Percentiles rank a stretch among this genome's conserved stretches.
phyloP scores from a whole-genome alignment of 2,888 invertebrate genomes.

The Ophion obscuratus region DNA sequence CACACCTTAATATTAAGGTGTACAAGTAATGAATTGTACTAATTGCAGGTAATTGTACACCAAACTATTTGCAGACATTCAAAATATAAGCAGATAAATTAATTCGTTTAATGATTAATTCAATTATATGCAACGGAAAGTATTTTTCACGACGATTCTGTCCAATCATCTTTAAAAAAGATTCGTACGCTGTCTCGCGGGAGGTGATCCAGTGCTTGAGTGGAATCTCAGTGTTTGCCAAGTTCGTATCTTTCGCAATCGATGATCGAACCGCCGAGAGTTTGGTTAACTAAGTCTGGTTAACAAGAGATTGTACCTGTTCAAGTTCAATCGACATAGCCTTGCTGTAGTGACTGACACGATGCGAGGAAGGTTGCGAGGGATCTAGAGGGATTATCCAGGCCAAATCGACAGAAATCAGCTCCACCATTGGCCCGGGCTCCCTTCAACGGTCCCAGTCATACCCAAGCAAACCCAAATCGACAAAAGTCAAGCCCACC shows the following conservation, averaged over 20 bases:
- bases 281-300: conserved; percentile 78
- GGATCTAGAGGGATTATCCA: neutral
- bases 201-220: conserved; percentile 48
- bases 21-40: no score
- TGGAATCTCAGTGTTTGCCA: conserved; percentile 77
- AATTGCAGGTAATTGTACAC: no score
- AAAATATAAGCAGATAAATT: no score
- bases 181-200: conserved; percentile 9
- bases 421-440: no score
- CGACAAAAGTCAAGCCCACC: no score
- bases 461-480: no score
- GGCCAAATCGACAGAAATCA: neutral
- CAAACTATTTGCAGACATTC: no score
- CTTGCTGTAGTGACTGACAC: conserved; percentile 19
- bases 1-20: no score
- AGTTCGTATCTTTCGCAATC: conserved; percentile 76
- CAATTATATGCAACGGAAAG: no score
- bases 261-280: conserved; percentile 71
- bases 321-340: conserved; percentile 58
- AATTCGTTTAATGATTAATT: no score
- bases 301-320: conserved; percentile 62
- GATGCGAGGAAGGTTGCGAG: neutral
- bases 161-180: conserved; percentile 66
- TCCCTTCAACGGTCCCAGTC: no score
- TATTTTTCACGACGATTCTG: conserved; percentile 72